A percentile compares a stretch with the other conserved stretches of the same genome.
Conservation (phyloP, 92 coral and sea anemone species). For the Umimayanthus kanabou region DNA sequence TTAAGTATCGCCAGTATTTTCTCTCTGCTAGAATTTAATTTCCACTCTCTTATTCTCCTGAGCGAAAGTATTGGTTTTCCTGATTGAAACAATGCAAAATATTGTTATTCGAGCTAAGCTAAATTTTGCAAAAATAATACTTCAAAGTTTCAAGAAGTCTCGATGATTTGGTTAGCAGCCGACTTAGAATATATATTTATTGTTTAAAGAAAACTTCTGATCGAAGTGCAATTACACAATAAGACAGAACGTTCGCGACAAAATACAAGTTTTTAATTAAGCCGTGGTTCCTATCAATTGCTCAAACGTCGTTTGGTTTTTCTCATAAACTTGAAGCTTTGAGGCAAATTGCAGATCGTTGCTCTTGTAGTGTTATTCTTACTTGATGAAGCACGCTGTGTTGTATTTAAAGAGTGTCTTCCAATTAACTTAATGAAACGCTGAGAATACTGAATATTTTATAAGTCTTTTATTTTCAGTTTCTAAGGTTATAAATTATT, state of each 20-base stretch:
- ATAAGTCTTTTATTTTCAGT: conserved; percentile 2
- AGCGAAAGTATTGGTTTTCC: neutral
- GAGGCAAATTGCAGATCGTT: conserved; percentile 11
- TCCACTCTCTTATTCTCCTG: neutral
- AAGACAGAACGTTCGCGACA: neutral
- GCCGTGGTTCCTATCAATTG: neutral
- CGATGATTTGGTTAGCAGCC: neutral
- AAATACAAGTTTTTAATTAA: conserved; percentile 2
- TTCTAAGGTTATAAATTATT: conserved; percentile 9
- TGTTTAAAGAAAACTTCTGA: neutral
- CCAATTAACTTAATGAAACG: conserved; percentile 36
- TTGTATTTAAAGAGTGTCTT: conserved; percentile 24
- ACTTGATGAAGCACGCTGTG: conserved; percentile 29
- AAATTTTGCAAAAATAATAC: neutral
- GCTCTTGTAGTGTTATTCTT: conserved; percentile 1
- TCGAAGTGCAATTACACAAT: conserved; percentile 27
- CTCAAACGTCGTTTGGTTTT: neutral
- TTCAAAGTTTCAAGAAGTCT: neutral
- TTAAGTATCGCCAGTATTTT: neutral
- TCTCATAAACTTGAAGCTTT: conserved; percentile 7
- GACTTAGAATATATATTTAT: neutral
- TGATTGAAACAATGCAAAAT: neutral
- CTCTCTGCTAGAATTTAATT: neutral
- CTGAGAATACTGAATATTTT: conserved; percentile 39
- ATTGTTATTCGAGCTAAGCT: neutral